Base-by-base conservation (phyloP, 1,140 invertebrate genomes). In the Bilobella aurantiaca region DNA sequence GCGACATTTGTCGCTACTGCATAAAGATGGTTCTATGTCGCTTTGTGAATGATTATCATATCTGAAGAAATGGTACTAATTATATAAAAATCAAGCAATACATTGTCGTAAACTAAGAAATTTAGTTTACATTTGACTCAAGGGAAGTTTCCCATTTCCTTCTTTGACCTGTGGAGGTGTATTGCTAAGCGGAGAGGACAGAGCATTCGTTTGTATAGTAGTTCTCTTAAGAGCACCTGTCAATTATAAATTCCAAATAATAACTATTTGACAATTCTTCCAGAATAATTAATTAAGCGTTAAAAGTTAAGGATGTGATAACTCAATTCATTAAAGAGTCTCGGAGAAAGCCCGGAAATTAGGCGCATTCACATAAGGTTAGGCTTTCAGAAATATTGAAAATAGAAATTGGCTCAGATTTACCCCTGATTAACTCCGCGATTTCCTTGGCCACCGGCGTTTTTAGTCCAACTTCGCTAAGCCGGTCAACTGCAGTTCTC, bases 371-470 rank as follows among this genome's bases (percentile, higher is more conserved):
- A n/a, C n/a, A n/a, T n/a, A n/a, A n/a, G n/a, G n/a, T n/a, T n/a
- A n/a, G n/a, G n/a, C n/a, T n/a, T n/a, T n/a, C n/a, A n/a, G n/a
- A n/a, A n/a, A n/a, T n/a, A n/a, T n/a, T 3, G 25, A 25, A 18
- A 42, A 37, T 59, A 42, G 32, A 31, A 34, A 34, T 12, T 23
- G 23, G n/a, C n/a, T 16, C 42, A 34, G 63, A 82, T 83, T 81
- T 82, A 94, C 92, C 86, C 81, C 87, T 86, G 73, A 96, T 90
- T 66, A 93, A 84, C 69, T 85, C 83, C 63, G 86, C 86, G 67
- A 94, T 91, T 72, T 83, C 88, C 71, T 89, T 86, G 1, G 90
- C 90, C n/a, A 91, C 90, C 72, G 91, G 86, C 27, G 89, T 86
- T 47, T 91, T 89, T 76, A 73, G 71, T 57, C 71, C 71, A 21